These are phyloP conservation scores for Macrosteles quadrilineatus DNA, from an alignment of 1,140 invertebrate genomes.

Conservation along the genomic window DNA sequence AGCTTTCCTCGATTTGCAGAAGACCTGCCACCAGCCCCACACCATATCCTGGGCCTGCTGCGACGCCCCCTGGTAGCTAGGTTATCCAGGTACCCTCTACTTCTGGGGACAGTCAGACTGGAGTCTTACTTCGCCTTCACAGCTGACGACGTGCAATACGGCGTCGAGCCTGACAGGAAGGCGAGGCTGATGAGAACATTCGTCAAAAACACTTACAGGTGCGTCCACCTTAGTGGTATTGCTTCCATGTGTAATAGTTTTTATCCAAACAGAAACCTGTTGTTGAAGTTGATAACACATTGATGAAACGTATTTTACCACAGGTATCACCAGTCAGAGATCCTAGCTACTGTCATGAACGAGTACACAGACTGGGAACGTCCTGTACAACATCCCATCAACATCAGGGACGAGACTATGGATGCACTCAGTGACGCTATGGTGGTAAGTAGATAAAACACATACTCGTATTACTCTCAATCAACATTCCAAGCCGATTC, in stretches of 20 bases:
- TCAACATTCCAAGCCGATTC: too few species aligned
- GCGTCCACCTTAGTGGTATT: too few species aligned
- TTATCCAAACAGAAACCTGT: too few species aligned
- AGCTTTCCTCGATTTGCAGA: too few species aligned
- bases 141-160: constrained; percentile 87
- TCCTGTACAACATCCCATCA: constrained; percentile 86
- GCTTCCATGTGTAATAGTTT: too few species aligned
- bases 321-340: constrained; percentile 71
- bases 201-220: constrained; percentile 90
- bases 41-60: constrained; percentile 40
- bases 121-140: constrained; percentile 88
- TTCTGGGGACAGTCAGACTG: constrained; percentile 86
- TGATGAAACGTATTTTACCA: too few species aligned
- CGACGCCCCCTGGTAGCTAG: constrained; percentile 71
- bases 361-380: constrained; percentile 98
- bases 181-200: constrained; percentile 90
- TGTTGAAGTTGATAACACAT: too few species aligned
- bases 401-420: constrained; percentile 80
- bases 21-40: too few species aligned
- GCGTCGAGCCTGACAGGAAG: constrained; percentile 84
- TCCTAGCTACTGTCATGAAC: constrained; percentile 87
- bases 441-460: background rate
- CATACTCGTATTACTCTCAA: too few species aligned
- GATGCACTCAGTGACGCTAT: constrained; percentile 88
- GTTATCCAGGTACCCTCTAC: constrained; percentile 79